Percentiles rank a stretch among this genome's conserved stretches.
Evolutionary conservation across 1,140 invertebrate genomes (phyloP).

Genomic region (Bombus pyrosoma): DNA sequence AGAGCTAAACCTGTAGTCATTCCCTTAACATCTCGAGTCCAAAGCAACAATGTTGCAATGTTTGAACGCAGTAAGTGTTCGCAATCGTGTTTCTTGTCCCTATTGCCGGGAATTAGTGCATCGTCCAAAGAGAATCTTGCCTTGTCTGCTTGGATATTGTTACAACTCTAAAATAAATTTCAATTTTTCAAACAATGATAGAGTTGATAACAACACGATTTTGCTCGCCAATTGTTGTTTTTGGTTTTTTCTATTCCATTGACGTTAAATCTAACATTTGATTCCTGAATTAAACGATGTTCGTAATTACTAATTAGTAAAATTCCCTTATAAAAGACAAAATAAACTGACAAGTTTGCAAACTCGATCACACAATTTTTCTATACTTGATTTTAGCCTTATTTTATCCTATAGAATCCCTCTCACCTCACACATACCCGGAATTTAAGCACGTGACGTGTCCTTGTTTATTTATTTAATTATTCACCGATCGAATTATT

Average conservation of each 20-base stretch:
- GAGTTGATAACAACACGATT: too few species aligned
- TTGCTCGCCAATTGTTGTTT: too few species aligned
- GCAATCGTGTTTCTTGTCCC: slow-evolving; percentile 59
- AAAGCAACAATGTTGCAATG: slow-evolving; percentile 55
- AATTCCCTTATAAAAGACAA: too few species aligned
- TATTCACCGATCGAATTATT: neutral
- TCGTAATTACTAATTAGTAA: too few species aligned
- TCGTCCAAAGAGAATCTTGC: slow-evolving; percentile 14
- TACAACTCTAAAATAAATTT: slow-evolving; percentile 60
- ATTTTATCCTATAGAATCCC: neutral
- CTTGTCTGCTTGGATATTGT: neutral
- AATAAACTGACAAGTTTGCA: too few species aligned
- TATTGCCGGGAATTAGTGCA: slow-evolving; percentile 5
- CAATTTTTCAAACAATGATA: neutral
- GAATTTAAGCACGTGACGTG: neutral
- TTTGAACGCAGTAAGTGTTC: slow-evolving; percentile 53
- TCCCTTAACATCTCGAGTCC: slow-evolving; percentile 59
- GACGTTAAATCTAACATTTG: too few species aligned
- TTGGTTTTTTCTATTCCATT: too few species aligned
- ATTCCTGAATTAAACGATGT: too few species aligned
- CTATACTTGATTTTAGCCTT: too few species aligned
- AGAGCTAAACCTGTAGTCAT: slow-evolving; percentile 66
- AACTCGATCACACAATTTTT: too few species aligned
- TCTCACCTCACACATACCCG: too few species aligned
- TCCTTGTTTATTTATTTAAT: neutral